Percentiles rank a stretch among this genome's conserved stretches.
phyloP scores from a whole-genome alignment of 2,113 vertebrate species.

The Canis aureus region DNA sequence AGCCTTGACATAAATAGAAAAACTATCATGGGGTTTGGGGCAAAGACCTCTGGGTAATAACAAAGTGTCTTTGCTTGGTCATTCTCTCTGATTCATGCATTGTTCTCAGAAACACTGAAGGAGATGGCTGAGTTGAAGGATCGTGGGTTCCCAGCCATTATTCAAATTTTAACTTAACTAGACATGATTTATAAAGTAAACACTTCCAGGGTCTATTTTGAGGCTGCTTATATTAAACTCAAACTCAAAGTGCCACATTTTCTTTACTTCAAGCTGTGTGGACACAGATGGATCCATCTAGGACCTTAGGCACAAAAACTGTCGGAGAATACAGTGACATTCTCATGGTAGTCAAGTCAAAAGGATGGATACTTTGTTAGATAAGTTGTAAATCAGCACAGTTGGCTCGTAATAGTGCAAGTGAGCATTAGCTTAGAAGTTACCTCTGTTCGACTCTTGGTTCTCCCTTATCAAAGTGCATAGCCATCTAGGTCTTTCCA shows the following conservation, averaged over 20 bases:
- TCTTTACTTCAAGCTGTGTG: neutral
- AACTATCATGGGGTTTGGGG: neutral
- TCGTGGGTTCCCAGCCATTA: neutral
- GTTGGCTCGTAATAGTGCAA: neutral
- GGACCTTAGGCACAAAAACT: neutral
- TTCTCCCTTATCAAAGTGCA: neutral
- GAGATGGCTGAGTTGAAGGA: neutral
- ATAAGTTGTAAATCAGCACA: neutral
- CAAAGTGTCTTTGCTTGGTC: neutral
- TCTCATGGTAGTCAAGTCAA: neutral
- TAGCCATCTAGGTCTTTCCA: neutral
- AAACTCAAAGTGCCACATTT: neutral
- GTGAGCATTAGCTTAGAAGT: neutral
- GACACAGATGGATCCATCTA: neutral
- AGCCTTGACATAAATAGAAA: neutral
- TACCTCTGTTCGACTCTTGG: neutral
- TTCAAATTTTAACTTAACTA: neutral
- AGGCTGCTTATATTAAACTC: neutral
- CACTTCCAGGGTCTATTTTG: neutral
- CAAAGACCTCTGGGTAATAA: neutral
- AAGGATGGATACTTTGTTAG: neutral
- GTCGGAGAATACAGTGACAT: neutral
- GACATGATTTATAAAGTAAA: slow-evolving; percentile 25
- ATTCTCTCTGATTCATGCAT: neutral
- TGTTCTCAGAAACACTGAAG: neutral